Percentiles rank a stretch among this genome's conserved stretches.
Conservation (phyloP, 37 sponge, comb jelly and placozoan genomes). For the Cliona cf. orientalis region DNA sequence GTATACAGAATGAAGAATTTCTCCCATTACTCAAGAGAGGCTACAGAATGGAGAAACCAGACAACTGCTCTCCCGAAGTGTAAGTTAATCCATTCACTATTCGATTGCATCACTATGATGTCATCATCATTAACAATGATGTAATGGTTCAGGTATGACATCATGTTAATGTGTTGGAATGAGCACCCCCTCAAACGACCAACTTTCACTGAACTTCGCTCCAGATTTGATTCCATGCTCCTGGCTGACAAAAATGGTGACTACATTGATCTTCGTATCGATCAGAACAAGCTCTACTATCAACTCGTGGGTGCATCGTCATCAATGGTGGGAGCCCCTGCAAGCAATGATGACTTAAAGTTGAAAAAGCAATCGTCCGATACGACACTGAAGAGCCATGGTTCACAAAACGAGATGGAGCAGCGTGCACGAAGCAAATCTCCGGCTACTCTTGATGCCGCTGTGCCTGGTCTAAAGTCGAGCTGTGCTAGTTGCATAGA, state of each 20-base stretch:
- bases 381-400: too few relatives aligned
- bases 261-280: constrained; percentile 44
- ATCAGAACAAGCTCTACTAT: neutral
- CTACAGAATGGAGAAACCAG: constrained; percentile 85
- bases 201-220: constrained; percentile 37
- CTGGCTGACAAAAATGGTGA: constrained; percentile 5
- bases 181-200: constrained; percentile 39
- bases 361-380: too few relatives aligned
- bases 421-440: too few relatives aligned
- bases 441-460: too few relatives aligned
- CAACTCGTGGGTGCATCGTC: too few relatives aligned
- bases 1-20: constrained; percentile 62
- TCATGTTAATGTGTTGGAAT: constrained; percentile 66
- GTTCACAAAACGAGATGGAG: too few relatives aligned
- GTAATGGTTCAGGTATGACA: neutral
- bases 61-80: constrained; percentile 81
- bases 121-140: neutral
- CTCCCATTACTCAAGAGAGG: constrained; percentile 52
- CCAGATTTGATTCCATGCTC: constrained; percentile 41
- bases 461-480: too few relatives aligned
- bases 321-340: too few relatives aligned
- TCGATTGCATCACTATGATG: neutral
- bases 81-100: constrained; percentile 25
- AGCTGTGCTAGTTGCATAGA: too few relatives aligned
- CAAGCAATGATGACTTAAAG: too few relatives aligned